Evolutionary conservation across 2,888 invertebrate genomes (phyloP).

Genomic region (Xylota segnis): DNA sequence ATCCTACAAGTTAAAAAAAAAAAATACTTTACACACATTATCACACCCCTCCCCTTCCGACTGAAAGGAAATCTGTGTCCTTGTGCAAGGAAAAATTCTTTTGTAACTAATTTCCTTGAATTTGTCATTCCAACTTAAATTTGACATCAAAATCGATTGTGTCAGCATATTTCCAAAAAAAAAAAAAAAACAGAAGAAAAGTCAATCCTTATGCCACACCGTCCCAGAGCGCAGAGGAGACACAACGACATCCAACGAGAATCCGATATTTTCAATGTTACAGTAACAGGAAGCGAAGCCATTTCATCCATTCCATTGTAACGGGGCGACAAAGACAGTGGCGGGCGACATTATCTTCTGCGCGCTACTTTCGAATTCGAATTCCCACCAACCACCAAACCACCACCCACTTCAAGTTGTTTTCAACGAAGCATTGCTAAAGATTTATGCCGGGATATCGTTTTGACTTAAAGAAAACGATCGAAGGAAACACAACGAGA

Average conservation of each 20-base stretch:
- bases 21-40: background rate
- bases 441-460: conserved; percentile 20
- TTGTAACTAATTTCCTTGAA: conserved; percentile 17
- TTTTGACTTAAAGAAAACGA: background rate
- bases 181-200: background rate
- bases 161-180: background rate
- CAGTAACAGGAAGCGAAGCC: background rate
- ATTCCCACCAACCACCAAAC: background rate
- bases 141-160: conserved; percentile 29
- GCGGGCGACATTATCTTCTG: background rate
- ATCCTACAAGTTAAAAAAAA: background rate
- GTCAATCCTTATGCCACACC: background rate
- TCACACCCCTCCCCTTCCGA: background rate
- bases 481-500: background rate
- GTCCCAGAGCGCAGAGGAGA: background rate
- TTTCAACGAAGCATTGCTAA: conserved; percentile 21
- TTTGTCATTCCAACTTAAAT: conserved; percentile 22
- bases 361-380: background rate
- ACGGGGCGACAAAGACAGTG: background rate
- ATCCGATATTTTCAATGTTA: background rate
- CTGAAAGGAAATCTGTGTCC: background rate
- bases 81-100: background rate
- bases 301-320: background rate
- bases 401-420: background rate
- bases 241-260: background rate